Percentiles rank a stretch among this genome's conserved stretches.
phyloP scores from a whole-genome alignment of 2,888 invertebrate species.

The Uropetala carovei region DNA sequence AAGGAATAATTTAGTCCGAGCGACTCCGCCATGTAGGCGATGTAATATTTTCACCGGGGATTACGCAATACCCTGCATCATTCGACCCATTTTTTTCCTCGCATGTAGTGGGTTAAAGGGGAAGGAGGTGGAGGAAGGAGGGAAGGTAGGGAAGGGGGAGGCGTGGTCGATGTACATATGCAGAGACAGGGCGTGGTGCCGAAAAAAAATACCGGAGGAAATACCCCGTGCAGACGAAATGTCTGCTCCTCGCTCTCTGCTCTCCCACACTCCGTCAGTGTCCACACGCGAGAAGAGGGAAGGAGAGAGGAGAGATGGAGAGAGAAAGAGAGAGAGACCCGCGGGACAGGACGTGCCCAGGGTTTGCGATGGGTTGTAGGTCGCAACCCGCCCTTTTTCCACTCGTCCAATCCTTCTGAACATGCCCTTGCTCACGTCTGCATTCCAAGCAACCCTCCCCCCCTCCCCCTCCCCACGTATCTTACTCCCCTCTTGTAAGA shows the following conservation, averaged over 20 bases:
- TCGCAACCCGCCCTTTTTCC: slow-evolving; percentile 7
- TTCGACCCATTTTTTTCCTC: slow-evolving; percentile 21
- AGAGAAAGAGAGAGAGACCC: slow-evolving; percentile 12
- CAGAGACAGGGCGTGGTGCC: slow-evolving; percentile 61
- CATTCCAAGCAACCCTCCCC: slow-evolving; percentile 25
- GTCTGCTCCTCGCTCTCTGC: slow-evolving; percentile 6
- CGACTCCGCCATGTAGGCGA: too few species aligned
- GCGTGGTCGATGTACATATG: slow-evolving; percentile 39
- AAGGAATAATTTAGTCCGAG: too few species aligned
- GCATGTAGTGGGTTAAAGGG: background rate
- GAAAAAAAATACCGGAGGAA: slow-evolving; percentile 27
- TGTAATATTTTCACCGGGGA: background rate
- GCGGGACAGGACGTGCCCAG: slow-evolving; percentile 36
- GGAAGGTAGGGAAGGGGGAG: background rate
- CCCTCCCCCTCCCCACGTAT: background rate
- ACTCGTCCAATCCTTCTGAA: background rate
- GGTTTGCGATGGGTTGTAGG: background rate
- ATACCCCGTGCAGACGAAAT: slow-evolving; percentile 12
- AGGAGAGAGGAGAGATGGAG: background rate
- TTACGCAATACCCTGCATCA: background rate
- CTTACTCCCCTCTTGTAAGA: slow-evolving; percentile 12
- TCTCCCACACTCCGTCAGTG: slow-evolving; percentile 62
- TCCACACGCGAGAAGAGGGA: background rate
- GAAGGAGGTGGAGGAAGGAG: background rate
- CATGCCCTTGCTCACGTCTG: slow-evolving; percentile 58